A percentile compares a stretch with the other conserved stretches of the same genome.
Conservation (phyloP, 2,888 invertebrate species). For the Matsumyia berberina region DNA sequence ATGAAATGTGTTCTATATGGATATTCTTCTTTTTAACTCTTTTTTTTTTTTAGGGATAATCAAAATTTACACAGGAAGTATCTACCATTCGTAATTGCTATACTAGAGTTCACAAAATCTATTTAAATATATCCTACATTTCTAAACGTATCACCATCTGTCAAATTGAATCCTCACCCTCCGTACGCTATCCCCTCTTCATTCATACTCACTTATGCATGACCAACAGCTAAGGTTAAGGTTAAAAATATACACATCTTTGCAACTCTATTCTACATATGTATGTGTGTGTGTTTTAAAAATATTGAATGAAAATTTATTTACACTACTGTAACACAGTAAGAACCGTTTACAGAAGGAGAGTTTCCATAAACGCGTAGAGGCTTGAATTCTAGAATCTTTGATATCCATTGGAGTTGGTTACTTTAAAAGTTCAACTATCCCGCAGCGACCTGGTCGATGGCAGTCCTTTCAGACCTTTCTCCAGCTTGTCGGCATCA, state of each 20-base stretch:
- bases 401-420: conserved; percentile 59
- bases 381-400: conserved; percentile 59
- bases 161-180: conserved; percentile 26
- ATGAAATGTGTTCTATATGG: too few relatives aligned
- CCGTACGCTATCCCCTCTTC: conserved; percentile 4
- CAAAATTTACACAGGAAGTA: background rate
- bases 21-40: too few relatives aligned
- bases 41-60: too few relatives aligned
- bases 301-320: conserved; percentile 23
- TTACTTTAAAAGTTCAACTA: conserved; percentile 81
- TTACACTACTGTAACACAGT: conserved; percentile 59
- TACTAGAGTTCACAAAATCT: background rate
- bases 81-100: background rate
- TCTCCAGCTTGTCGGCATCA: conserved; percentile 88
- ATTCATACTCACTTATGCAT: background rate
- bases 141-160: conserved; percentile 42
- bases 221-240: background rate
- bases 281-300: background rate
- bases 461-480: conserved; percentile 86
- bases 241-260: background rate
- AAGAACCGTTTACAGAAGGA: conserved; percentile 48
- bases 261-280: conserved; percentile 14
- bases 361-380: conserved; percentile 25
- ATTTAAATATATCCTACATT: conserved; percentile 14
- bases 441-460: conserved; percentile 88